phyloP scores from a whole-genome alignment of 2,113 vertebrate genomes.

The Rostratula benghalensis region DNA sequence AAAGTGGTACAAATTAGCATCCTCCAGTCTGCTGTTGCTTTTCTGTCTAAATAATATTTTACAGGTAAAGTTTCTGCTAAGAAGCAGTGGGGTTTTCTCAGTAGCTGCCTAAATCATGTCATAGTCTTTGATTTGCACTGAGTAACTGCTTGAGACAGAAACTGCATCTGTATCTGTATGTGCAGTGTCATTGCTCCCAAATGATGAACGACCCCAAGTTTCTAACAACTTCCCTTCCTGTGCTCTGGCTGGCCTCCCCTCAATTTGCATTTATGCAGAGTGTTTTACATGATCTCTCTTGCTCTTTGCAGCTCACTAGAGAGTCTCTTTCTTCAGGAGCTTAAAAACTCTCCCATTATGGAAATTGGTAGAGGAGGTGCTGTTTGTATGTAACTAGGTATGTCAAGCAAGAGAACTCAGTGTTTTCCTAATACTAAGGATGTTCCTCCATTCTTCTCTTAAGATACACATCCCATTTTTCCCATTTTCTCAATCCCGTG shows the following conservation, averaged over 20 bases:
- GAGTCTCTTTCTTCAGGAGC: background rate
- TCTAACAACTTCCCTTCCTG: background rate
- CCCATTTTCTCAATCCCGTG: background rate
- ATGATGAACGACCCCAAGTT: background rate
- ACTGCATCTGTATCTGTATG: background rate
- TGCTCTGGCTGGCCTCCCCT: background rate
- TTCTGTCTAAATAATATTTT: constrained; percentile 18
- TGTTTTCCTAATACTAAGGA: background rate
- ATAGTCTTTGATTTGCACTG: background rate
- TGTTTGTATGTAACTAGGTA: background rate
- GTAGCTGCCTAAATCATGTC: background rate
- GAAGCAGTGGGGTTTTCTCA: constrained; percentile 1
- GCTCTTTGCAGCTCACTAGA: background rate
- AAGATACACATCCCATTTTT: background rate
- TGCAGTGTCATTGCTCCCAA: background rate
- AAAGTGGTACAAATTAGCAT: constrained; percentile 22
- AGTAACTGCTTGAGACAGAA: background rate
- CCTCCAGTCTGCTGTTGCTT: background rate
- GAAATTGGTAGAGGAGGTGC: background rate
- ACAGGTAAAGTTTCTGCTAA: background rate
- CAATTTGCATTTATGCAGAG: background rate
- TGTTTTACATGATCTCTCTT: background rate
- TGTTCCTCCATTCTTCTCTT: background rate
- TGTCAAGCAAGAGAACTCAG: background rate
- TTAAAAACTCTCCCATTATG: background rate